Percentiles rank a stretch among this genome's conserved stretches.
Conservation (phyloP, 2,888 invertebrate species). For the Amiota communis region DNA sequence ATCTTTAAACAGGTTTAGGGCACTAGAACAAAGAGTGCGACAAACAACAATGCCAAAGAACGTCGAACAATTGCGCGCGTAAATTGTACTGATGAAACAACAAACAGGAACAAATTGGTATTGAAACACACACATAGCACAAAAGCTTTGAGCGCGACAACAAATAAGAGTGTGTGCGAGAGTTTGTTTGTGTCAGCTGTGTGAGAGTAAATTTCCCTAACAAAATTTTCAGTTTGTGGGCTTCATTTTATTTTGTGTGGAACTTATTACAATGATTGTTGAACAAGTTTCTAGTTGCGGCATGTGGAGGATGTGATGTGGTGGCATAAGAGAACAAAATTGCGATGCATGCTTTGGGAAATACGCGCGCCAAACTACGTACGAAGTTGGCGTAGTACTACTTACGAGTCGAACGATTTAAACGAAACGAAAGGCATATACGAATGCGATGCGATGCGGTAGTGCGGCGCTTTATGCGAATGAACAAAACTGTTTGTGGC, state of each 20-base stretch:
- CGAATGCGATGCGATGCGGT: background rate
- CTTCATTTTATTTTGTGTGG: too few relatives aligned
- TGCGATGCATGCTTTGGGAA: too few relatives aligned
- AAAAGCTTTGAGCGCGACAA: too few relatives aligned
- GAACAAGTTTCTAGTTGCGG: too few relatives aligned
- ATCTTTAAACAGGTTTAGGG: constrained; percentile 51
- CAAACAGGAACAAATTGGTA: constrained; percentile 2
- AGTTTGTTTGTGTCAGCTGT: background rate
- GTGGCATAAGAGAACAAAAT: too few relatives aligned
- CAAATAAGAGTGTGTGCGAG: background rate
- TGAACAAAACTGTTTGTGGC: constrained; percentile 23
- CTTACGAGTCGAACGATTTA: background rate
- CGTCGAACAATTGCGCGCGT: too few relatives aligned
- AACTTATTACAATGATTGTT: too few relatives aligned
- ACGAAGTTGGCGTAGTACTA: background rate
- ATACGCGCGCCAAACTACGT: too few relatives aligned
- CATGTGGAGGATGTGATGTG: too few relatives aligned
- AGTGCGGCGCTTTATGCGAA: background rate
- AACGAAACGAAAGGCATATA: constrained; percentile 32
- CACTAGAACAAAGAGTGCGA: constrained; percentile 48
- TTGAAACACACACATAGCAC: constrained; percentile 18
- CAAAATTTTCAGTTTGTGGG: background rate
- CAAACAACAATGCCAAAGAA: too few relatives aligned
- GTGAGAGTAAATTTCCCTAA: background rate
- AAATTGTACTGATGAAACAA: too few relatives aligned